Evolutionary conservation across 2,888 invertebrate genomes (phyloP), one percentile per base, ranked within the genome.

Genomic region (Oxyscelio sp.): DNA sequence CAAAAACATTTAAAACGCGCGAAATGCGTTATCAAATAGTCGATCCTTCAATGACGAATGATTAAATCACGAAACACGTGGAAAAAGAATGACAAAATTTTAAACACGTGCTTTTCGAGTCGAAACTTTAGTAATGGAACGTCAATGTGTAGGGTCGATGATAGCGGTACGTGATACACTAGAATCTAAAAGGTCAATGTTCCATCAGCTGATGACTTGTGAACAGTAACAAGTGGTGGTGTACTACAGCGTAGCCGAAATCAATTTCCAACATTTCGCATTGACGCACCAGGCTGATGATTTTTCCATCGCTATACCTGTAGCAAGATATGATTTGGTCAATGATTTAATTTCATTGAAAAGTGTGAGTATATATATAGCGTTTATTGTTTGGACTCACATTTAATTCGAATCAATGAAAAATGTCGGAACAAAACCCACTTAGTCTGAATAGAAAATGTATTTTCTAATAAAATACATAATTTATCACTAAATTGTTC

Each of bases 161-260:
- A 75, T 82, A 82, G 65, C 75, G 75, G 75, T 82, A 58, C 75
- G 82, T 82, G 82, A 82, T 82, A 82, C 82, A 71, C 82, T 75
- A 75, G 82, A 75, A 65, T 75, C 75, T 82, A 75, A 82, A 82
- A 82, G 75, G 82, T 82, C 82, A 82, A 75, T 82, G 75, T 82
- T 82, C 70, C 75, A 82, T 82, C 81, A 74, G 74, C 81, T 82
- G 82, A 82, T 82, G 82, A 82, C 82, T 82, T 82, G 77, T 52
- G 82, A 77, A 83, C 77, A 83, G 82, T 77, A 83, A 82, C 82
- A 82, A 82, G 82, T 82, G 82, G 82, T 66, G 71, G 77, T 82
- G 48, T 73, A 73, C 66, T 77, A 59, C 78, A 78, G 59, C 78
- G 68, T 61, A 73, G 73, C 61, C 61, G 71, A 73, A 83, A 77